Evolutionary conservation across 2,113 vertebrate species (phyloP).

Genomic region (Pelmatolapia mariae): DNA sequence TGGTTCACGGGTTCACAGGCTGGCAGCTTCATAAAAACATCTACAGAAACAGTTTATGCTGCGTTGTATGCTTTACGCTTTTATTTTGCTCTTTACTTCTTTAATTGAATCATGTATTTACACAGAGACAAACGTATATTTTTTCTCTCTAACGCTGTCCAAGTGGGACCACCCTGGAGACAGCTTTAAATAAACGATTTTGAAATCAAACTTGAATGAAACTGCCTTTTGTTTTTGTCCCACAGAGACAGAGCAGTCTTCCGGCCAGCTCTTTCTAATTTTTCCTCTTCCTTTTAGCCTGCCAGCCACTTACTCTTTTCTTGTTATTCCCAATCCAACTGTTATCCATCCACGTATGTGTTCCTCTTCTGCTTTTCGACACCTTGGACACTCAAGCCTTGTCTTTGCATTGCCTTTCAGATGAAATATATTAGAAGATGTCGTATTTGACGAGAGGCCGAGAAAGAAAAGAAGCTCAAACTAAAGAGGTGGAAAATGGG

Average conservation of each 20-base stretch:
- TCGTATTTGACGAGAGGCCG: not conserved
- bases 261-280: not conserved
- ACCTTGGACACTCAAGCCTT: not conserved
- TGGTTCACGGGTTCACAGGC: not conserved
- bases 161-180: slow-evolving; percentile 22
- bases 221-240: not conserved
- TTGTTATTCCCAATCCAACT: not conserved
- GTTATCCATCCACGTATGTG: not conserved
- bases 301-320: not conserved
- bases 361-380: not conserved
- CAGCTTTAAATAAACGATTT: slow-evolving; percentile 15
- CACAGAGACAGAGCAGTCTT: not conserved
- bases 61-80: not conserved
- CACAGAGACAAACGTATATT: not conserved
- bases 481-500: not conserved
- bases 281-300: not conserved
- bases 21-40: slow-evolving; percentile 4
- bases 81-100: not conserved
- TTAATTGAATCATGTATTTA: slow-evolving; percentile 27
- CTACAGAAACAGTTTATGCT: slow-evolving; percentile 1
- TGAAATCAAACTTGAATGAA: not conserved
- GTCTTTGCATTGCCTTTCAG: not conserved
- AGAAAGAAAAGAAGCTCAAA: not conserved
- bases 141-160: not conserved
- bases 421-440: not conserved